These are phyloP conservation scores for Drosophila gaucha DNA, from an alignment of 2,888 invertebrate genomes.

Conservation along the genomic window DNA sequence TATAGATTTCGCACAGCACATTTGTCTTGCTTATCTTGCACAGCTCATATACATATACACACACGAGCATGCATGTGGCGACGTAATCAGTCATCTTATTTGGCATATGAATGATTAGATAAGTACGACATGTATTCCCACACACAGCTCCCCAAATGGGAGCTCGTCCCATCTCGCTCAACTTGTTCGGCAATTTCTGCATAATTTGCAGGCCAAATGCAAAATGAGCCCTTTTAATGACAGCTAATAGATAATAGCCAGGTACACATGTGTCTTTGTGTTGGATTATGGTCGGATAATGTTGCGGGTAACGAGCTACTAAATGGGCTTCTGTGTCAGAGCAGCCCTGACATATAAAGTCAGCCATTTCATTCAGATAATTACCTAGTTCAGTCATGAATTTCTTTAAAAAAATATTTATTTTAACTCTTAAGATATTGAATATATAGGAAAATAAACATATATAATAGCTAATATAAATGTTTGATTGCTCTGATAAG, in stretches of 20 bases:
- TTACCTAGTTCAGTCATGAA: slow-evolving; percentile 2
- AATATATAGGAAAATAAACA: too few relatives aligned
- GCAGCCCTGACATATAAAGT: too few relatives aligned
- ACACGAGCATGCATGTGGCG: slow-evolving; percentile 43
- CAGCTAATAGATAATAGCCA: slow-evolving; percentile 54
- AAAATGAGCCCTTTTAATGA: slow-evolving; percentile 43
- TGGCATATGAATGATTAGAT: slow-evolving; percentile 74
- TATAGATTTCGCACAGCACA: slow-evolving; percentile 72
- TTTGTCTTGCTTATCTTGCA: slow-evolving; percentile 74
- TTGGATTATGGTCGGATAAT: slow-evolving; percentile 3
- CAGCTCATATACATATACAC: slow-evolving; percentile 11
- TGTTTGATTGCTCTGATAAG: too few relatives aligned
- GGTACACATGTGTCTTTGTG: slow-evolving; percentile 11
- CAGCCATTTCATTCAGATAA: background rate
- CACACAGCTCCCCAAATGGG: slow-evolving; percentile 23
- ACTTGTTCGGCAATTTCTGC: slow-evolving; percentile 49
- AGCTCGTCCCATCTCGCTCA: slow-evolving; percentile 33
- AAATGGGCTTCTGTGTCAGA: background rate
- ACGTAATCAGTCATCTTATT: slow-evolving; percentile 75
- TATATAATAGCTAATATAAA: too few relatives aligned
- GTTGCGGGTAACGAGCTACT: slow-evolving; percentile 1
- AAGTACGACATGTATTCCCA: slow-evolving; percentile 40
- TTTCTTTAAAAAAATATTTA: background rate
- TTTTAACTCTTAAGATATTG: too few relatives aligned
- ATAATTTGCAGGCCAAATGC: too few relatives aligned